phyloP scores from a whole-genome alignment of 2,113 vertebrate species.

The Girardinichthys multiradiatus region DNA sequence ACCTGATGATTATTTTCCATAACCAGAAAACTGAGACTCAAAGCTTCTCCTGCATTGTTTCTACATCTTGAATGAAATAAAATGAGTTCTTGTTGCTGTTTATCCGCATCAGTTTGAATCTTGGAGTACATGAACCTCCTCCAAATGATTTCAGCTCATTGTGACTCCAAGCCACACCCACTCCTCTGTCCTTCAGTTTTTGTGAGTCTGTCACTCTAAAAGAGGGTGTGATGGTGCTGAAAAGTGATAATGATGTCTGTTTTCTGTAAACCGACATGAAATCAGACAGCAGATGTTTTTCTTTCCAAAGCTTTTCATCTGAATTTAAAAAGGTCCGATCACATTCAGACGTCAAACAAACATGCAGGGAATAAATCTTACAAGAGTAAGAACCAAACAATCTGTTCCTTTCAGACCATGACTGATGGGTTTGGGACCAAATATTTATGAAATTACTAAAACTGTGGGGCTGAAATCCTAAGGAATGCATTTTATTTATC shows the following conservation, averaged over 20 bases:
- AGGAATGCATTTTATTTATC: too few relatives aligned
- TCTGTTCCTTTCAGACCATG: not conserved
- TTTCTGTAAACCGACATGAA: not conserved
- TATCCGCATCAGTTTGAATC: not conserved
- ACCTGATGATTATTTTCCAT: not conserved
- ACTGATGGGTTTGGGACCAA: not conserved
- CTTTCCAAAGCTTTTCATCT: not conserved
- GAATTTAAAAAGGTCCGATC: not conserved
- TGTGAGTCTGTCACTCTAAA: not conserved
- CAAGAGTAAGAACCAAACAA: not conserved
- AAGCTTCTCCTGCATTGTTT: too few relatives aligned
- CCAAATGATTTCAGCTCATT: not conserved
- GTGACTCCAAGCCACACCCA: not conserved
- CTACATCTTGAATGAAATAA: not conserved
- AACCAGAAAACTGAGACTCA: not conserved
- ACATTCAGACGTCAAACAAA: not conserved
- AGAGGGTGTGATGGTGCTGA: too few relatives aligned
- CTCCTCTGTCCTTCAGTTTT: not conserved
- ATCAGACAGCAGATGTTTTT: not conserved
- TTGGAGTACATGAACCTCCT: not conserved
- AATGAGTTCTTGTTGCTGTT: not conserved
- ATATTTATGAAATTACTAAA: not conserved
- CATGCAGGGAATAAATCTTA: not conserved
- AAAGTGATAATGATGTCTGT: not conserved
- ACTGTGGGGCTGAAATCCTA: too few relatives aligned